Percentiles rank a stretch among this genome's conserved stretches.
phyloP scores from a whole-genome alignment of 2,113 vertebrate genomes.

The Pedetes capensis region DNA sequence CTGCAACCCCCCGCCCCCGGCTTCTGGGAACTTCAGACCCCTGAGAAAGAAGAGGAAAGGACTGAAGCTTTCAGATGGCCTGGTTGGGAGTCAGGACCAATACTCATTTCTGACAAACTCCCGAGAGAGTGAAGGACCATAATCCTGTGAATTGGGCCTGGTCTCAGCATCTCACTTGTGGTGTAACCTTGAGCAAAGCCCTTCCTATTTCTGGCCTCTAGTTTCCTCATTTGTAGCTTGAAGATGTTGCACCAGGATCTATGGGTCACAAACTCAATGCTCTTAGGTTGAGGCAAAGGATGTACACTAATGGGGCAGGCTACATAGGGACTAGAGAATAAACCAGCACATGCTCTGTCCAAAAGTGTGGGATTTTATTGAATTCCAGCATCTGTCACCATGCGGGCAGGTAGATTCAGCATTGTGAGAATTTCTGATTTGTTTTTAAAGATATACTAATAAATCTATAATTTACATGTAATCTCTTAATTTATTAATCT shows the following conservation, averaged over 20 bases:
- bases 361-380: background rate
- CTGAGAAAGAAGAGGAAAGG: background rate
- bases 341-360: background rate
- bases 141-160: background rate
- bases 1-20: background rate
- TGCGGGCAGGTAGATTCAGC: background rate
- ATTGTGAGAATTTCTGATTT: background rate
- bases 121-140: background rate
- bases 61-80: background rate
- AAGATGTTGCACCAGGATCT: background rate
- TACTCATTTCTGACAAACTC: background rate
- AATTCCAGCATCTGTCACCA: background rate
- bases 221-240: background rate
- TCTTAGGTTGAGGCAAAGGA: background rate
- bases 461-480: background rate
- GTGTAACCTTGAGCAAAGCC: background rate
- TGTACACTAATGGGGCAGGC: background rate
- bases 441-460: slow-evolving; percentile 1
- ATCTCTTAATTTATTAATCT: background rate
- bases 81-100: background rate
- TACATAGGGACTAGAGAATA: background rate
- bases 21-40: background rate
- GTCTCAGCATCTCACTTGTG: background rate
- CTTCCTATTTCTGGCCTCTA: background rate
- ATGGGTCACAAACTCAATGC: background rate